Conservation (phyloP, 1,140 invertebrate species). For the Uloborus diversus region DNA sequence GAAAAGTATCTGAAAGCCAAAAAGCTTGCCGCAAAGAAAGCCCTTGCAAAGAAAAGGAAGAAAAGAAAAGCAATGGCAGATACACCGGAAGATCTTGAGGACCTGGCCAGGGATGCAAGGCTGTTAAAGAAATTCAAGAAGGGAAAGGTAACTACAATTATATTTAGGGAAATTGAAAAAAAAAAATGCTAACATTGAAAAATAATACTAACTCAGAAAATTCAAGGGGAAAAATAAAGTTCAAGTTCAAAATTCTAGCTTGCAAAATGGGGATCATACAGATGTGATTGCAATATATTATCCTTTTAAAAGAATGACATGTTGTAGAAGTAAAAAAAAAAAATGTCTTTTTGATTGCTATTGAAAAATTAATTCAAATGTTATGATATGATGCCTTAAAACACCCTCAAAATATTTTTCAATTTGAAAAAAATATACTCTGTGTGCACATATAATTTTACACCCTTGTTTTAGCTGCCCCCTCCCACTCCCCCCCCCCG, state of each 20-base stretch:
- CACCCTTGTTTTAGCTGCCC: no score
- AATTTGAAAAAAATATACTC: no score
- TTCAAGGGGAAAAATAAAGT: neutral
- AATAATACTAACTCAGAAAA: neutral
- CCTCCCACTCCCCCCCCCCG: no score
- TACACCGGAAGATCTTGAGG: constrained; percentile 81
- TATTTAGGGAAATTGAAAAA: neutral
- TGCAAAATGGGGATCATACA: neutral
- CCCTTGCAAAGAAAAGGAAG: constrained; percentile 68
- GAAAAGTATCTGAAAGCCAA: constrained; percentile 61
- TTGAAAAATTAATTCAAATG: no score
- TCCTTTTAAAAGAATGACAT: neutral
- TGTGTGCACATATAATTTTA: no score
- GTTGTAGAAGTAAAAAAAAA: neutral
- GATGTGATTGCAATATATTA: neutral
- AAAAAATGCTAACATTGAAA: neutral
- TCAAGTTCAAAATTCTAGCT: neutral
- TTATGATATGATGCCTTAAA: no score
- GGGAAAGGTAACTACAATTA: constrained; percentile 71
- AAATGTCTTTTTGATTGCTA: no score
- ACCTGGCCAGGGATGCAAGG: constrained; percentile 82
- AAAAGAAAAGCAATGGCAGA: constrained; percentile 66
- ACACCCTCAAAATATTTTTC: no score
- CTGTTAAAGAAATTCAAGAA: constrained; percentile 90
- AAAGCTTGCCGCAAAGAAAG: constrained; percentile 67